These are phyloP conservation scores for Carpatolechia fugitivella DNA, from an alignment of 2,888 invertebrate species.

Conservation along the genomic window DNA sequence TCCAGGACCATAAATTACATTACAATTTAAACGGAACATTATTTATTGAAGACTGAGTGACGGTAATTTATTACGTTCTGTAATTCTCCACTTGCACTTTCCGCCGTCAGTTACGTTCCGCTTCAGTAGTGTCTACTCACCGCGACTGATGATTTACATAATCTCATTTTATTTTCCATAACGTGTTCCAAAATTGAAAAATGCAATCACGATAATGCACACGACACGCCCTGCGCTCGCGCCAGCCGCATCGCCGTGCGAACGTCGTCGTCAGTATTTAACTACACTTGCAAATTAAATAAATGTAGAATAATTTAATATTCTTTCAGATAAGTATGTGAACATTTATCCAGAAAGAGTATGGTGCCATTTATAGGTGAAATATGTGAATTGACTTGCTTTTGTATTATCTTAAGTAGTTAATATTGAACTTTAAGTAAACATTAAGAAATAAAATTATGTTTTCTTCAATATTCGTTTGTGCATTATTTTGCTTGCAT, in stretches of 20 bases:
- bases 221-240: neutral
- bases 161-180: conserved; percentile 10
- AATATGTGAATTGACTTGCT: conserved; percentile 13
- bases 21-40: conserved; percentile 42
- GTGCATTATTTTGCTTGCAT: neutral
- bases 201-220: conserved; percentile 1
- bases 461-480: neutral
- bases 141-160: conserved; percentile 11
- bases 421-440: conserved; percentile 1
- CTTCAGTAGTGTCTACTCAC: conserved; percentile 7
- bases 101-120: conserved; percentile 6
- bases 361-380: conserved; percentile 28
- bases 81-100: conserved; percentile 7
- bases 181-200: conserved; percentile 2
- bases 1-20: conserved; percentile 32
- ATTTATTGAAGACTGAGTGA: conserved; percentile 50
- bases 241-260: neutral
- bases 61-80: conserved; percentile 18
- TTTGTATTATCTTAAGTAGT: conserved; percentile 5
- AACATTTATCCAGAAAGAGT: conserved; percentile 22
- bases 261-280: conserved; percentile 1
- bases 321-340: conserved; percentile 23
- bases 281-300: neutral
- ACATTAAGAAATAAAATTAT: conserved; percentile 3
- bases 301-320: conserved; percentile 13